Percentiles rank a stretch among this genome's conserved stretches.
phyloP scores from a whole-genome alignment of 1,140 invertebrate species.

The Megathymus violae region DNA sequence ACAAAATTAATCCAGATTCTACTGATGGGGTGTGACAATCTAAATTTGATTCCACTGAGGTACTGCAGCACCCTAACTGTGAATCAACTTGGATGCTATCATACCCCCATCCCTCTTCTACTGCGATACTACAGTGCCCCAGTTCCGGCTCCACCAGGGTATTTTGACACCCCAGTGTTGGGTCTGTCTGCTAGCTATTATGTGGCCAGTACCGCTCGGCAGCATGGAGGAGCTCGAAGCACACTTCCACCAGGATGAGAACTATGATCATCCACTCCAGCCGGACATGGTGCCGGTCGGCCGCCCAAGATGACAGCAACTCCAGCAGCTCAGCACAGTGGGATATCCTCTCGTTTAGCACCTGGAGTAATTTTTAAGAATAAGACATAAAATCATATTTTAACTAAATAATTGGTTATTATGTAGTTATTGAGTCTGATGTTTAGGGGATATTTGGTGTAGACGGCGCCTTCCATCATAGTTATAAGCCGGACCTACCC shows the following conservation, averaged over 20 bases:
- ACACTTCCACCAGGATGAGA: conserved; percentile 97
- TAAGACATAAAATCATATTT: too few relatives aligned
- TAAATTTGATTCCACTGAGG: not conserved
- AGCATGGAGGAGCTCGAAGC: conserved; percentile 94
- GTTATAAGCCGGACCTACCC: too few relatives aligned
- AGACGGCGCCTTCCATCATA: too few relatives aligned
- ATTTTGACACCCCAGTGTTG: not conserved
- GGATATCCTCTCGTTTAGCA: conserved; percentile 97
- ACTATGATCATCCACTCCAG: conserved; percentile 98
- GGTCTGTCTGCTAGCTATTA: conserved; percentile 1
- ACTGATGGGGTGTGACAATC: not conserved
- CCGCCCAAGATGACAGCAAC: conserved; percentile 93
- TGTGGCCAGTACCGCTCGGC: conserved; percentile 81
- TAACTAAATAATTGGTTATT: too few relatives aligned
- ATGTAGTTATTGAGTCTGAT: too few relatives aligned
- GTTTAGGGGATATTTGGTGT: too few relatives aligned
- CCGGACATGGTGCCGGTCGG: conserved; percentile 94
- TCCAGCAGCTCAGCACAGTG: conserved; percentile 96
- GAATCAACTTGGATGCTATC: not conserved
- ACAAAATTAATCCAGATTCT: not conserved
- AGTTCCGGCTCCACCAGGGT: not conserved
- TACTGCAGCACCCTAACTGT: not conserved
- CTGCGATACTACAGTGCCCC: not conserved
- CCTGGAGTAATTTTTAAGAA: conserved; percentile 86
- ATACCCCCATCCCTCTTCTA: too few relatives aligned